A percentile compares a stretch with the other conserved stretches of the same genome.
Evolutionary conservation across 2,797 vertebrate species (phyloP).

Genomic region (Sphenodon punctatus): DNA sequence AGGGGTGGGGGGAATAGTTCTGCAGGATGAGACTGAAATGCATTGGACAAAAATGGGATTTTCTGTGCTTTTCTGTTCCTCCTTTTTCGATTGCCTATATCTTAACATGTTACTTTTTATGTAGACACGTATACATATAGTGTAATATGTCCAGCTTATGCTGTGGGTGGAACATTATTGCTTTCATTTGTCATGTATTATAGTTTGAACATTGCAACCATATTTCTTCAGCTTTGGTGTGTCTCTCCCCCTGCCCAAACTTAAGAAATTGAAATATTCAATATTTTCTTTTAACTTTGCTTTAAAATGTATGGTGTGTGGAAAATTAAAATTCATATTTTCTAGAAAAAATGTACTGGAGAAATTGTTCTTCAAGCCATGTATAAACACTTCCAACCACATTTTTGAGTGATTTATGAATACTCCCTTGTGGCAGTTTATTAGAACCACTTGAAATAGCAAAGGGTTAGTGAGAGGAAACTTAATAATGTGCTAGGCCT

Average conservation of each 20-base stretch:
- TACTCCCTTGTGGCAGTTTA: constrained; percentile 27
- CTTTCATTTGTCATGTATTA: background rate
- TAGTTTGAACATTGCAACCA: background rate
- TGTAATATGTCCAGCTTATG: background rate
- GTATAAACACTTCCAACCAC: constrained; percentile 22
- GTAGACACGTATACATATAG: no score
- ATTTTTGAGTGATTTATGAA: constrained; percentile 49
- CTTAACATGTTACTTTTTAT: no score
- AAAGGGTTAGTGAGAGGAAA: constrained; percentile 33
- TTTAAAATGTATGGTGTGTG: background rate
- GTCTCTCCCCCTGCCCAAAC: no score
- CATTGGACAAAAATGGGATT: no score
- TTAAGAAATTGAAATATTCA: background rate
- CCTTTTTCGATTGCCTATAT: no score
- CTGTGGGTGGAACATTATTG: background rate
- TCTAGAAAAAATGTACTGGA: background rate
- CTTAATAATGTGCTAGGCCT: background rate
- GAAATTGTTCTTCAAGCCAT: constrained; percentile 26
- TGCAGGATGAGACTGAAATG: no score
- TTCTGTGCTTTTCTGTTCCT: no score
- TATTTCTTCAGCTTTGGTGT: background rate
- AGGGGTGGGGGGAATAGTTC: no score
- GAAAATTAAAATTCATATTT: background rate
- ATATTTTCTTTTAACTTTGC: background rate
- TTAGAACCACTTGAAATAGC: constrained; percentile 49